These are phyloP conservation scores for Erithacus rubecula DNA, from an alignment of 2,797 vertebrate genomes.

Conservation along the genomic window DNA sequence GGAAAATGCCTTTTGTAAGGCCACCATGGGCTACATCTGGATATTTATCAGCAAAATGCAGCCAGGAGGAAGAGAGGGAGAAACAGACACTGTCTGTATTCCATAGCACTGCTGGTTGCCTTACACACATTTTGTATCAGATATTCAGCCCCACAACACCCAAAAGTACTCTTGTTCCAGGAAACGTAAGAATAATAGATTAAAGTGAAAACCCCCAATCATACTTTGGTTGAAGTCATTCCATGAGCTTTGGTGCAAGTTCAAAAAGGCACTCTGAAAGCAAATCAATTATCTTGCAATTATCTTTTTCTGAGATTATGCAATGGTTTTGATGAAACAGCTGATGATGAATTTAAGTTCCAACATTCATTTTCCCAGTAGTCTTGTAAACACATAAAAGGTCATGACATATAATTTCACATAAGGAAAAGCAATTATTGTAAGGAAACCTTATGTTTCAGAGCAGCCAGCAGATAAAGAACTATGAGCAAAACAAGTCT, in stretches of 20 bases:
- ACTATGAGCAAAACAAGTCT: background rate
- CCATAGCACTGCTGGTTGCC: background rate
- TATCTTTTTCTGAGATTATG: slow-evolving; percentile 3
- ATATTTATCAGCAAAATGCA: background rate
- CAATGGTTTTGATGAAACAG: slow-evolving; percentile 6
- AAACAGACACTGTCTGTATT: background rate
- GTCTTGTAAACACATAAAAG: slow-evolving; percentile 17
- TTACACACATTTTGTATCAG: background rate
- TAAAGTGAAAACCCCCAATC: background rate
- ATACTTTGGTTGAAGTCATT: background rate
- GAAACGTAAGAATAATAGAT: background rate
- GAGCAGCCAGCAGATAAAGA: background rate
- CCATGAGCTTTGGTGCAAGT: background rate
- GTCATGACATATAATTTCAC: background rate
- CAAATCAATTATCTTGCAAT: background rate
- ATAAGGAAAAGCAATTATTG: slow-evolving; percentile 25
- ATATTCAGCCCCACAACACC: background rate
- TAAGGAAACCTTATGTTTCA: background rate
- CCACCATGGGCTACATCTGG: background rate
- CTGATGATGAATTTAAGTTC: slow-evolving; percentile 42
- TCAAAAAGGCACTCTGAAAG: background rate
- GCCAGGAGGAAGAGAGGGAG: background rate
- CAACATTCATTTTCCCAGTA: slow-evolving; percentile 17
- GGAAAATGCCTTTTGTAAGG: background rate
- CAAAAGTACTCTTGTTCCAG: background rate